phyloP scores from a whole-genome alignment of 2,113 vertebrate species.

The Rafetus swinhoei region DNA sequence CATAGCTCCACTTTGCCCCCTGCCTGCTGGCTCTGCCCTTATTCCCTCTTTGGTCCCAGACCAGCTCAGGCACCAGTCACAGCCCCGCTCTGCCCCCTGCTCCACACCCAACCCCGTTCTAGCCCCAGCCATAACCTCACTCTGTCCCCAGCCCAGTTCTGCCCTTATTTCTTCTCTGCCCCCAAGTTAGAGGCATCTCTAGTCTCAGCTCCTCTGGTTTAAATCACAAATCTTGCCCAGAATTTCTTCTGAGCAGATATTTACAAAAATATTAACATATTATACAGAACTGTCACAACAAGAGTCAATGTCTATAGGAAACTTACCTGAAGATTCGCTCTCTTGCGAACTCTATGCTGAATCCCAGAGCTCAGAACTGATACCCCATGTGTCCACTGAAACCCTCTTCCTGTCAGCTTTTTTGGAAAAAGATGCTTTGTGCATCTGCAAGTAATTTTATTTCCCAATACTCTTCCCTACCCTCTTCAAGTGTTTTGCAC shows the following conservation, averaged over 20 bases:
- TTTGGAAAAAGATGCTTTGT: conserved; percentile 59
- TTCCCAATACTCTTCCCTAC: conserved; percentile 63
- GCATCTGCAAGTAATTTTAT: conserved; percentile 46
- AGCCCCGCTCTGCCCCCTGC: too few species aligned
- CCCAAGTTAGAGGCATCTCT: too few species aligned
- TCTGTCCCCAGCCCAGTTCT: too few species aligned
- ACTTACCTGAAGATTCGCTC: conserved; percentile 48
- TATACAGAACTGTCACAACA: conserved; percentile 32
- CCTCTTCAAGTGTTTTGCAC: conserved; percentile 46
- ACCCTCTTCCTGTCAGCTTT: conserved; percentile 59
- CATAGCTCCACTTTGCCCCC: too few species aligned
- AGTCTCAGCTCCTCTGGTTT: too few species aligned
- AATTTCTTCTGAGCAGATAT: not conserved
- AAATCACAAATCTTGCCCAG: rapidly evolving
- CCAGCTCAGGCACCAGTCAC: too few species aligned
- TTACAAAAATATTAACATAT: conserved; percentile 23
- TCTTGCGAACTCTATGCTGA: conserved; percentile 46
- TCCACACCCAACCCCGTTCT: too few species aligned
- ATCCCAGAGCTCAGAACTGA: conserved; percentile 41
- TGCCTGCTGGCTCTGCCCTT: too few species aligned
- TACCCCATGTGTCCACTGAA: conserved; percentile 49
- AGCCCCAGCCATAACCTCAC: too few species aligned
- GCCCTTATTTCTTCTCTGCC: too few species aligned
- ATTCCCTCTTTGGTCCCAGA: too few species aligned
- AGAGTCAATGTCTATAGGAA: conserved; percentile 65